Evolutionary conservation across 2,888 invertebrate species (phyloP), one percentile per base, ranked within the genome.

Genomic region (Rhagium mordax): DNA sequence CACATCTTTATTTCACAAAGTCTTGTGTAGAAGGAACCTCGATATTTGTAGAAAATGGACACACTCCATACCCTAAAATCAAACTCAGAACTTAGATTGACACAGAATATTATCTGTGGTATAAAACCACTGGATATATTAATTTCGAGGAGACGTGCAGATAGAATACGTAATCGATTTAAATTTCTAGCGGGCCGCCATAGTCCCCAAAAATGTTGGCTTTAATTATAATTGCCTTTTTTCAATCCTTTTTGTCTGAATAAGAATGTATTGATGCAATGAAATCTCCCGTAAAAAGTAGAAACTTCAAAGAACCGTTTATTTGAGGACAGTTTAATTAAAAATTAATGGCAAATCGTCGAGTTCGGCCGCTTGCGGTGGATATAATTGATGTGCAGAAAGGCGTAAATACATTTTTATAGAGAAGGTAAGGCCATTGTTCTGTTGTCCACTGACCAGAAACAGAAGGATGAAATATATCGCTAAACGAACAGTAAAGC

Each of bases 391-490:
- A 78, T 80, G 79, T 80, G 72, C 79, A 78, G 74, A 76, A 81
- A 77, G 78, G 79, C 80, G 79, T 80, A 78, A 83, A 83, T 82
- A 82, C 82, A 83, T 83, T 84, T 84, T 84, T 79, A 79, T 79
- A 74, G 76, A 75, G 76, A 79, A 79, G 79, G 81, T 75, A 80
- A 73, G 78, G 83, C 84, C 83, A 84, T 86, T 86, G 85, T 85
- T 84, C 84, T 79, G 79, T 82, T 69, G 74, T 77, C 84, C 85
- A 82, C 74, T 85, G 85, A 84, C 86, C 85, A 85, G 86, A 86
- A 87, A 83, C 82, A 84, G 83, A 85, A 86, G 85, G 86, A 87
- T 87, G 86, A 87, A 86, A 86, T 86, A 87, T 87, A 82, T 84
- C 82, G 77, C 72, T 80, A 82, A 79, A 78, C 82, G 84, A 77